phyloP scores from a whole-genome alignment of 2,888 invertebrate genomes.

The Epirrita christyi region DNA sequence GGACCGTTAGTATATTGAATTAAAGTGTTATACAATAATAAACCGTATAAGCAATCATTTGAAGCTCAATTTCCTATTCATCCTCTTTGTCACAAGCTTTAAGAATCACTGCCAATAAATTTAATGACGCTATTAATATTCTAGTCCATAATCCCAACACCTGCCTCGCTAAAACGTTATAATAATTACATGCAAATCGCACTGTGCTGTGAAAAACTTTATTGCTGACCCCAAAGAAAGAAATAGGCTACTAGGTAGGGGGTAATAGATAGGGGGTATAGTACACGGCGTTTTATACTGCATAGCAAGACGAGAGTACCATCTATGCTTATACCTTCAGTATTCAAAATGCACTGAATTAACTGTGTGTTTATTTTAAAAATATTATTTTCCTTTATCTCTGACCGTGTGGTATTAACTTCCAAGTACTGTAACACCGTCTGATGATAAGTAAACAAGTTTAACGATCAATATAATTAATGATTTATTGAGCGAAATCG shows the following conservation, averaged over 20 bases:
- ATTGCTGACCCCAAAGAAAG: conserved; percentile 14
- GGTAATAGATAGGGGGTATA: conserved; percentile 6
- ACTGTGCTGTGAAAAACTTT: conserved; percentile 16
- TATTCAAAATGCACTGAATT: too few relatives aligned
- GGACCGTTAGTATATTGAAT: too few relatives aligned
- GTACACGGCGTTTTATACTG: conserved; percentile 3
- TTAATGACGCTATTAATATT: conserved; percentile 18
- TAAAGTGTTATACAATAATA: too few relatives aligned
- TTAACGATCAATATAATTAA: conserved; percentile 35
- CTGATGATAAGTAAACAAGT: conserved; percentile 37
- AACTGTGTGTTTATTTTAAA: too few relatives aligned
- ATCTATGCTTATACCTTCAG: too few relatives aligned
- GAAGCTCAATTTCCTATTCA: not conserved
- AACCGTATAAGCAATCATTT: not conserved
- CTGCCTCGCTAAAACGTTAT: conserved; percentile 9
- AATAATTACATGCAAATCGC: conserved; percentile 23
- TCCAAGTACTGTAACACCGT: conserved; percentile 20
- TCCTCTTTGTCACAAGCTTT: not conserved
- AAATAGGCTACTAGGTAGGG: conserved; percentile 10
- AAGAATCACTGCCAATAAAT: conserved; percentile 2
- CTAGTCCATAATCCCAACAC: conserved; percentile 22
- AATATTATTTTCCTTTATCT: not conserved
- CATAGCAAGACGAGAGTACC: not conserved
- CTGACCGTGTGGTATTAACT: not conserved
- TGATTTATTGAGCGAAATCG: conserved; percentile 37